phyloP scores from a whole-genome alignment of 2,113 vertebrate species.

The Propithecus coquereli region DNA sequence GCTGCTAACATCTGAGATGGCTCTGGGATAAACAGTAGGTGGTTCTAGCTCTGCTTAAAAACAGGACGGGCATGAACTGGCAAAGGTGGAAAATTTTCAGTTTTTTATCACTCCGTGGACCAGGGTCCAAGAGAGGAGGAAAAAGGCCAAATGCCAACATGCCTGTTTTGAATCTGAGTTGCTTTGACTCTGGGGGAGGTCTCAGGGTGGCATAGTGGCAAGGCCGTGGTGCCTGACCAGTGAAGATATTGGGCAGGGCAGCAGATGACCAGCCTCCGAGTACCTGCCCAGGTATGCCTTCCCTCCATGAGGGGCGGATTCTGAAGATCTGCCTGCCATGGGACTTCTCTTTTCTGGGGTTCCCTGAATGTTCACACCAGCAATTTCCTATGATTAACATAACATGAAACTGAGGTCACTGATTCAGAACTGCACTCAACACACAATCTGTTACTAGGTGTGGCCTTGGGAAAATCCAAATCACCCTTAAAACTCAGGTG shows the following conservation, averaged over 20 bases:
- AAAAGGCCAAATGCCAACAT: not conserved
- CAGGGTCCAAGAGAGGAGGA: not conserved
- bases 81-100: not conserved
- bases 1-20: not conserved
- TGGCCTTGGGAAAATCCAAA: conserved; percentile 16
- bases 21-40: not conserved
- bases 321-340: not conserved
- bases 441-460: not conserved
- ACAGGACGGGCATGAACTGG: not conserved
- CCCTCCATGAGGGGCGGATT: not conserved
- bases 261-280: not conserved
- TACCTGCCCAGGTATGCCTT: not conserved
- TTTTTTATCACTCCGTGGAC: not conserved
- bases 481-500: not conserved
- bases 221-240: not conserved
- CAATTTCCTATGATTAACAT: not conserved
- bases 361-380: not conserved
- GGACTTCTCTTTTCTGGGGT: not conserved
- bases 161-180: not conserved
- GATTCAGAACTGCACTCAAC: not conserved
- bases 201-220: not conserved
- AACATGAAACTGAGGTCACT: not conserved
- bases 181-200: not conserved
- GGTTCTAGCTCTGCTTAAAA: not conserved
- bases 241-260: no score